Evolutionary conservation across 2,797 vertebrate genomes (phyloP).

Genomic region (Gila robusta): DNA sequence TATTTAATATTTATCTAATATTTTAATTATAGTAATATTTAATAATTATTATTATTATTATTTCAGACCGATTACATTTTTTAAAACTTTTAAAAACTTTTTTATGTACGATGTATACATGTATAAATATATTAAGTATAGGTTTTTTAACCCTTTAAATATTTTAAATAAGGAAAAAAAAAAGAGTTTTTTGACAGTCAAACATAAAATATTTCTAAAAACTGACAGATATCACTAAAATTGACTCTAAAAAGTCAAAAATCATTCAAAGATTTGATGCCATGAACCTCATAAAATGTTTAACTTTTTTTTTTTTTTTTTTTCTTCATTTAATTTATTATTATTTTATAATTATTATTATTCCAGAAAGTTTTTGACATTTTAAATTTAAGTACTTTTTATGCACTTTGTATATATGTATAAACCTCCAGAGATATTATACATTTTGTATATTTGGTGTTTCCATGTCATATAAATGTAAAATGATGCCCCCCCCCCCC

Average conservation of each 20-base stretch:
- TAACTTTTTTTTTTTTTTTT: background rate
- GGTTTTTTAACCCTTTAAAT: background rate
- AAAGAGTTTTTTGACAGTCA: background rate
- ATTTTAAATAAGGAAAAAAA: background rate
- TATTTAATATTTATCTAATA: background rate
- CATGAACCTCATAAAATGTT: too few species aligned
- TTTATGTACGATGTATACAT: background rate
- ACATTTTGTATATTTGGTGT: background rate
- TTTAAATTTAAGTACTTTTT: background rate
- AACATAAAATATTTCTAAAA: background rate
- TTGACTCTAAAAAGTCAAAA: background rate
- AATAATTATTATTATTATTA: background rate
- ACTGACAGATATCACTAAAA: background rate
- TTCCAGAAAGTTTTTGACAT: background rate
- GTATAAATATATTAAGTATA: background rate
- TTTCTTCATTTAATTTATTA: background rate
- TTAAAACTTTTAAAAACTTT: too few species aligned
- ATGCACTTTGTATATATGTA: background rate
- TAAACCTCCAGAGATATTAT: background rate
- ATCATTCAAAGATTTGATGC: too few species aligned
- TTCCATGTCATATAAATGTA: background rate
- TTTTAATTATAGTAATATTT: background rate
- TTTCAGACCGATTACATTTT: background rate
- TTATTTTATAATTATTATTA: background rate
- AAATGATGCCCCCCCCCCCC: background rate